Evolutionary conservation across 2,113 vertebrate genomes (phyloP), one percentile per base, ranked within the genome.

Genomic region (Rafetus swinhoei): DNA sequence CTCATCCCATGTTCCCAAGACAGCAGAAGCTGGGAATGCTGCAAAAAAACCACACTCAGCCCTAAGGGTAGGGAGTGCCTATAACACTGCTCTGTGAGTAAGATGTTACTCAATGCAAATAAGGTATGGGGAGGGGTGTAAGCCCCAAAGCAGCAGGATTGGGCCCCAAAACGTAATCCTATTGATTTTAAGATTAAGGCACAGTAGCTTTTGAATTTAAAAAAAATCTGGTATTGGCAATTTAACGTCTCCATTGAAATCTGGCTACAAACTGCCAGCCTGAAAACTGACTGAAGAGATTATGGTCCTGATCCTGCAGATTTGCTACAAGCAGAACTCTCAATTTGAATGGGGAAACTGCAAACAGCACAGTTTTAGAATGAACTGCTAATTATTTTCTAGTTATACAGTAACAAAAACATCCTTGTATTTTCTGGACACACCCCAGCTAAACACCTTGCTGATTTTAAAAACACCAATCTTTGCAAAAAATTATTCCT

Each of bases 1-100:
- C 95, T 91, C 87, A 94, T 95, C 92, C 90, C 25, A 39, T 83
- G 83, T 97, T 97, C 96, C 96, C 96, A 97, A 95, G 95, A 93
- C 91, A 96, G 94, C 93, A 96, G 94, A 95, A 96, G 92, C 94
- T 2, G 65, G 93, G 94, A 97, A 97, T 94, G 95, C 85, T 93
- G 93, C 94, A 95, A 93, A 97, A 95, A 95, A 93, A 97, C 95
- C 92, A 90, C 90, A 92, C 92, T 88, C 93, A 95, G 95, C 95
- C 97, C 96, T 93, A 79, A 86, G 94, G 96, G 94, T 83, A 95
- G 93, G 97, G 97, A 97, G 97, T 18, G 94, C 60, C 96, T 93
- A 45, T 45, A 62, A 27, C 52, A 86, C 24, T 95, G 87, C 93
- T 91, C 93, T 86, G 88, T 97, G 95, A 97, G 94, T 91, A 97